A percentile compares a stretch with the other conserved stretches of the same genome.
These are phyloP conservation scores for Pomacea canaliculata DNA, from an alignment of 2,888 invertebrate species.

Conservation along the genomic window DNA sequence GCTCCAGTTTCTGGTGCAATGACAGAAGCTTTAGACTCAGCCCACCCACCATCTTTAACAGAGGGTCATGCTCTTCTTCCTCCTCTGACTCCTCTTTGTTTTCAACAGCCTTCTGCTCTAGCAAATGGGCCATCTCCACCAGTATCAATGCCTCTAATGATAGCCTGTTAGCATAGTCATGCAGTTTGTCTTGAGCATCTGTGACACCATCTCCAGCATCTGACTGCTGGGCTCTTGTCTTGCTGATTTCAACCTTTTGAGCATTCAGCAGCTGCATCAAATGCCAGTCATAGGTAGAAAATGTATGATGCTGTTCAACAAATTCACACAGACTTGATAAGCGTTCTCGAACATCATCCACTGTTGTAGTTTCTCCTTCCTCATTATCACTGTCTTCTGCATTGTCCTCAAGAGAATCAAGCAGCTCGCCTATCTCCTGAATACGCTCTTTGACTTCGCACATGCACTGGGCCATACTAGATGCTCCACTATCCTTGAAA, in stretches of 20 bases:
- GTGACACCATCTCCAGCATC: conserved; percentile 1
- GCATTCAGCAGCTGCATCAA: conserved; percentile 50
- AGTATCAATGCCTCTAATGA: conserved; percentile 60
- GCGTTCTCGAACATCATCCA: conserved; percentile 51
- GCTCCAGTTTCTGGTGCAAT: conserved; percentile 43
- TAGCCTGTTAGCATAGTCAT: conserved; percentile 57
- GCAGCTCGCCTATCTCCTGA: conserved; percentile 38
- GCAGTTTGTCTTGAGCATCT: conserved; percentile 36
- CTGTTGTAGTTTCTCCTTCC: conserved; percentile 37
- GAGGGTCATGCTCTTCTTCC: conserved; percentile 42
- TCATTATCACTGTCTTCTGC: conserved; percentile 56
- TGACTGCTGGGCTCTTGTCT: conserved; percentile 32
- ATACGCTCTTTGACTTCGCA: conserved; percentile 49
- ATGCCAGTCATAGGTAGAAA: conserved; percentile 55
- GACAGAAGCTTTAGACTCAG: conserved; percentile 41
- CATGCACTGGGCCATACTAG: conserved; percentile 50
- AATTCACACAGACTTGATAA: conserved; percentile 47
- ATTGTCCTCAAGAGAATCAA: conserved; percentile 46
- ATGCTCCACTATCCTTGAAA: conserved; percentile 41
- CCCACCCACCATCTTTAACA: conserved; percentile 55
- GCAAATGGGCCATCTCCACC: conserved; percentile 57
- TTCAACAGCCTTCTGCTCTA: conserved; percentile 32
- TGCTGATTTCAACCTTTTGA: conserved; percentile 37
- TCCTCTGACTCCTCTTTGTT: conserved; percentile 45
- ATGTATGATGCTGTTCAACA: conserved; percentile 49